These are phyloP conservation scores for Alexandromys oeconomus DNA, from an alignment of 2,797 vertebrate genomes.

Conservation along the genomic window DNA sequence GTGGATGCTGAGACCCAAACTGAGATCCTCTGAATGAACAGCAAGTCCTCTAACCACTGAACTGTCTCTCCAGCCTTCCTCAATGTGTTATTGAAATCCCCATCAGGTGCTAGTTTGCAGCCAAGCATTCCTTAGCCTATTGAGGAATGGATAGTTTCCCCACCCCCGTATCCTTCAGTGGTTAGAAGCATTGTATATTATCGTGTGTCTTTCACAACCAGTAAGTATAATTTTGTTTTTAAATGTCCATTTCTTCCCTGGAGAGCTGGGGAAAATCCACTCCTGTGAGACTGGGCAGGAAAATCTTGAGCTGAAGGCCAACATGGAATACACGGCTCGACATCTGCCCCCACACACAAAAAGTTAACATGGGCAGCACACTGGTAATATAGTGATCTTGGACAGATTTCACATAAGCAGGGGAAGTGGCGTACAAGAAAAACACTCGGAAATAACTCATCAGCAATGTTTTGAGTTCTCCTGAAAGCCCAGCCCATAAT, in stretches of 20 bases:
- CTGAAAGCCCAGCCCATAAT: neutral
- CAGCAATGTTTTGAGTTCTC: too few relatives aligned
- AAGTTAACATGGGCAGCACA: neutral
- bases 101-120: neutral
- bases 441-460: rapidly evolving
- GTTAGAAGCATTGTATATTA: neutral
- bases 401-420: neutral
- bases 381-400: neutral
- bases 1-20: neutral
- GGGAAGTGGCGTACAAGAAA: neutral
- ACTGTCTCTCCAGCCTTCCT: neutral
- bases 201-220: neutral
- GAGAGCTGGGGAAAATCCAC: neutral
- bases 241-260: neutral
- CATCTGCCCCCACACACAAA: too few relatives aligned
- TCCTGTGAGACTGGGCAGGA: neutral
- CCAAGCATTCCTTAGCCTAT: neutral
- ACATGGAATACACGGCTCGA: too few relatives aligned
- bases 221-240: neutral
- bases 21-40: neutral
- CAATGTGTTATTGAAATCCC: neutral
- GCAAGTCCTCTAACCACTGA: neutral
- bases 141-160: neutral
- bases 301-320: neutral
- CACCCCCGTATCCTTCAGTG: neutral